Conservation (phyloP, 2,113 vertebrate genomes). For the Sturnira hondurensis region DNA sequence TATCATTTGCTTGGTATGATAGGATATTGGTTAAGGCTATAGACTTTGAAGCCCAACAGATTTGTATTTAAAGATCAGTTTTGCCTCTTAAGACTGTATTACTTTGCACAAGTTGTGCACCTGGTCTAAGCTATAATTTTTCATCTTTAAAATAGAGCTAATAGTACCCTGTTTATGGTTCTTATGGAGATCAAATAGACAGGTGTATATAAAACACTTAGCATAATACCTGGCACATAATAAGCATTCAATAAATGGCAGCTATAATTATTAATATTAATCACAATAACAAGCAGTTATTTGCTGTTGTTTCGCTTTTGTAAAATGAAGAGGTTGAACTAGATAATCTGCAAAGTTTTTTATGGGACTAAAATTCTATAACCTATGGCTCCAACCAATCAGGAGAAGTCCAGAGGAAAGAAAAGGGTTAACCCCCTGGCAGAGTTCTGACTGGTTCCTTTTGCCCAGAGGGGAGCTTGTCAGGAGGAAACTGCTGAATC, state of each 20-base stretch:
- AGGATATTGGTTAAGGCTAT: not conserved
- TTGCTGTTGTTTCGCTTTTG: not conserved
- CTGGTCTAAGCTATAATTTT: not conserved
- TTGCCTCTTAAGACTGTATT: not conserved
- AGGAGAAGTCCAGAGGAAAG: not conserved
- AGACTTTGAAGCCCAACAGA: not conserved
- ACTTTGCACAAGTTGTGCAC: not conserved
- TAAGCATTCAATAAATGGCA: not conserved
- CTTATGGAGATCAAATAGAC: slow-evolving; percentile 11
- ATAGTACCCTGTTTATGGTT: not conserved
- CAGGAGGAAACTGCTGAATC: slow-evolving; percentile 72
- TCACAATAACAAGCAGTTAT: not conserved
- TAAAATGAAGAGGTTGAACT: not conserved
- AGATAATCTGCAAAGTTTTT: not conserved
- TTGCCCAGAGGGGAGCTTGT: slow-evolving; percentile 45
- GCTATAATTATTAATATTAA: not conserved
- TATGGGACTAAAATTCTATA: not conserved
- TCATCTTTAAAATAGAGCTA: not conserved
- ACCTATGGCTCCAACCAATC: not conserved
- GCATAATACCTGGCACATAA: not conserved
- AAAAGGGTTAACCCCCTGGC: slow-evolving; percentile 42
- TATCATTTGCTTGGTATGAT: not conserved
- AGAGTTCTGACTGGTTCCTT: not conserved
- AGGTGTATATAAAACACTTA: not conserved
- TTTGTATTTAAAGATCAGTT: not conserved